phyloP scores from a whole-genome alignment of 2,797 vertebrate species.

The Liasis olivaceus region DNA sequence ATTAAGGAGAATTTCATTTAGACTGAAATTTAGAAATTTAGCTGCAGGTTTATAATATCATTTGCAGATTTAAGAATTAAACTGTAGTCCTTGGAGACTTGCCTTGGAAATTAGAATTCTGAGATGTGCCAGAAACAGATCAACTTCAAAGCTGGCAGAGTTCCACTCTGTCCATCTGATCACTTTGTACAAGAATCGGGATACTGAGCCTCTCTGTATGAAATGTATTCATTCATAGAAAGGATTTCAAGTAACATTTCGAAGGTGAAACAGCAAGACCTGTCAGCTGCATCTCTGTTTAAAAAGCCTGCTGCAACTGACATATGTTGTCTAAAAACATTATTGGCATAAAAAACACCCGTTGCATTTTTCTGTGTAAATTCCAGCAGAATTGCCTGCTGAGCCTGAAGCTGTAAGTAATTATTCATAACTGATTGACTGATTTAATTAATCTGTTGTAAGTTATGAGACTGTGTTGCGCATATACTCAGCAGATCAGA shows the following conservation, averaged over 20 bases:
- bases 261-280: constrained; percentile 27
- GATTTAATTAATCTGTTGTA: constrained; percentile 60
- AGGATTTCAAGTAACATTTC: neutral
- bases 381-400: neutral
- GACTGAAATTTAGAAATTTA: neutral
- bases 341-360: neutral
- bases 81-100: neutral
- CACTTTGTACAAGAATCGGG: neutral
- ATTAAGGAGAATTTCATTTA: neutral
- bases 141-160: neutral
- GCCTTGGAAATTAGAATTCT: neutral
- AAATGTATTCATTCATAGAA: neutral
- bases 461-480: constrained; percentile 48
- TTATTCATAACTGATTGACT: constrained; percentile 50
- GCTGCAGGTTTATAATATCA: neutral
- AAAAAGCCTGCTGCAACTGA: constrained; percentile 32
- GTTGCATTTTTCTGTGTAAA: constrained; percentile 5
- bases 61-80: neutral
- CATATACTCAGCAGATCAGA: constrained; percentile 35
- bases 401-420: constrained; percentile 44
- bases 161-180: neutral
- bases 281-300: constrained; percentile 36
- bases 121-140: neutral
- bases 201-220: neutral
- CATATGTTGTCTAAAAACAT: constrained; percentile 17